These are phyloP conservation scores for Latrodectus elegans DNA, from an alignment of 2,888 invertebrate species.

Conservation along the genomic window DNA sequence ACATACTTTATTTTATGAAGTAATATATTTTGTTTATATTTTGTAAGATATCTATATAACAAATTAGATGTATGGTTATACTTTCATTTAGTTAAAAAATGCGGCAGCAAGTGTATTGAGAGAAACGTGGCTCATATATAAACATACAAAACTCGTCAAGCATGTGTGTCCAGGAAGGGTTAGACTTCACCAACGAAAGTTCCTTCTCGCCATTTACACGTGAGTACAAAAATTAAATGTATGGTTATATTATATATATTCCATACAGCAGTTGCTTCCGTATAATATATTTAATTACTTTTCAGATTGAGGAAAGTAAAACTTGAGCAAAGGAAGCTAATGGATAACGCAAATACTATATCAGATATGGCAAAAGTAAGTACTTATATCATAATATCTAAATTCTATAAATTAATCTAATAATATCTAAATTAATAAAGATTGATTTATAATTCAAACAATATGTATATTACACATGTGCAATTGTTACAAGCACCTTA, in stretches of 20 bases:
- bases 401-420: too few species aligned
- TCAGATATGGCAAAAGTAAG: constrained; percentile 99
- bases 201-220: constrained; percentile 99
- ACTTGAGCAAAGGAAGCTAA: constrained; percentile 99
- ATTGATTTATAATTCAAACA: too few species aligned
- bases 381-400: not conserved
- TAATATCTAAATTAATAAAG: too few species aligned
- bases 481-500: too few species aligned
- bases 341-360: constrained; percentile 99
- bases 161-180: constrained; percentile 96
- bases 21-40: too few species aligned
- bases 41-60: too few species aligned
- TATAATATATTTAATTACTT: constrained; percentile 31
- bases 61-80: too few species aligned
- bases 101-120: constrained; percentile 99
- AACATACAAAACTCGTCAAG: constrained; percentile 98
- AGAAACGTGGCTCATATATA: constrained; percentile 99
- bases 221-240: constrained; percentile 75
- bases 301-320: constrained; percentile 96
- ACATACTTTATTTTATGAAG: too few species aligned
- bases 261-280: too few species aligned
- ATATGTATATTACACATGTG: too few species aligned
- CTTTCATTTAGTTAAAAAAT: constrained; percentile 90
- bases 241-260: too few species aligned
- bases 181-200: constrained; percentile 98